Evolutionary conservation across 2,888 invertebrate genomes (phyloP).

Genomic region (Eustalomyia histrio): DNA sequence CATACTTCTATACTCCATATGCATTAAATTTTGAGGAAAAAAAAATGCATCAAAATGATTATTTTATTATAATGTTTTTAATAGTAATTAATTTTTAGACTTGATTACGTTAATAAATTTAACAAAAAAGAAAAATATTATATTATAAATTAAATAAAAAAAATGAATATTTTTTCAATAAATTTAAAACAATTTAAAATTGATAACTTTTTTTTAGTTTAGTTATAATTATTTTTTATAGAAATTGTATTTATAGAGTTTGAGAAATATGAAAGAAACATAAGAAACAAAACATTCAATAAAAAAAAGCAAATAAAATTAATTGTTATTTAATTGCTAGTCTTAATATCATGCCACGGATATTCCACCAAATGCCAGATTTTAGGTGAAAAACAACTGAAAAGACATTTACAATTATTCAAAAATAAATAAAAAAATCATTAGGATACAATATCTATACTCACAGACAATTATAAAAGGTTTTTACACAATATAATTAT

Average conservation of each 20-base stretch:
- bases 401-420: no score
- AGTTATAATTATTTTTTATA: constrained; percentile 66
- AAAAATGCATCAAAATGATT: constrained; percentile 23
- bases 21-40: constrained; percentile 18
- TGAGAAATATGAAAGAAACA: constrained; percentile 48
- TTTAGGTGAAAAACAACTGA: no score
- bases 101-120: constrained; percentile 44
- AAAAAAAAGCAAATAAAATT: constrained; percentile 30
- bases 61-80: constrained; percentile 25
- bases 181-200: constrained; percentile 55
- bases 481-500: no score
- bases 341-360: no score
- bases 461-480: no score
- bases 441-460: no score
- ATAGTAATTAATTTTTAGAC: constrained; percentile 35
- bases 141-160: constrained; percentile 29
- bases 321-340: no score
- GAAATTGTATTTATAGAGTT: constrained; percentile 65
- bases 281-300: constrained; percentile 37
- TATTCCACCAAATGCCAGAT: no score
- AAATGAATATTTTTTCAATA: constrained; percentile 49
- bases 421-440: no score
- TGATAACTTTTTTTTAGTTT: constrained; percentile 63
- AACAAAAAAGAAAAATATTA: constrained; percentile 11
- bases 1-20: not conserved